Base-by-base conservation (phyloP, 1,140 invertebrate species). In the Drusus annulatus region DNA sequence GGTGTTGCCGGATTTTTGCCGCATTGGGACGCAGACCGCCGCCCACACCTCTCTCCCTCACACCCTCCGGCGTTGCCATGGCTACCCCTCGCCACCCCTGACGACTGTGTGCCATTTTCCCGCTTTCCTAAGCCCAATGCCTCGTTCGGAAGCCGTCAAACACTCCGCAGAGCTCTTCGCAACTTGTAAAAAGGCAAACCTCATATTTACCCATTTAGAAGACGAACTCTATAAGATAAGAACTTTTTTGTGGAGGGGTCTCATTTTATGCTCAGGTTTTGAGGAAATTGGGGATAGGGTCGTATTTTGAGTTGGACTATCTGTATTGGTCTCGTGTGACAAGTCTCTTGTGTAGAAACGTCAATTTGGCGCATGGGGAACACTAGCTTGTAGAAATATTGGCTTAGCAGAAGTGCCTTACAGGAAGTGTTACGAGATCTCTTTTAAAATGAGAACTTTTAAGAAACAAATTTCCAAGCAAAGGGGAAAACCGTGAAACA, bases 1-100 rank as follows among this genome's bases (percentile, higher is more conserved):
- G 60, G 36, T 50, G 81, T 83, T 80, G 81, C 81, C 81, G 71
- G 65, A 83, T 80, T 83, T 82, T 83, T 83, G 81, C 81, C 81
- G 81, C 81, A 83, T 83, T 80, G 81, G 81, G 69, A 78, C 81
- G 81, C 81, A 78, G 75, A 23, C 19, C 76, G 73, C 60, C 71
- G 51, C 51, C 17, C 51, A 15, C 28, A 45, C 36, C 36, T 52
- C 50, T 25, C 51, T 31, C 54, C 21, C 60, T 36, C 78, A 62
- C 52, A 13, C 36, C 76, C 62, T 19, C 50, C 19, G 16, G 19
- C 65, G 63, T 69, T 25, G 21, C 76, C 52, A 71, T 77, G 62
- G 45, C 76, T 28, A 77, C 60, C 52, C 65, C 71, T 69, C 71
- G 56, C 65, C 79, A 52, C 81, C 76, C 75, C 76, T 71, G 79